Evolutionary conservation across 2,113 vertebrate genomes (phyloP).

Genomic region (Furnarius figulus): DNA sequence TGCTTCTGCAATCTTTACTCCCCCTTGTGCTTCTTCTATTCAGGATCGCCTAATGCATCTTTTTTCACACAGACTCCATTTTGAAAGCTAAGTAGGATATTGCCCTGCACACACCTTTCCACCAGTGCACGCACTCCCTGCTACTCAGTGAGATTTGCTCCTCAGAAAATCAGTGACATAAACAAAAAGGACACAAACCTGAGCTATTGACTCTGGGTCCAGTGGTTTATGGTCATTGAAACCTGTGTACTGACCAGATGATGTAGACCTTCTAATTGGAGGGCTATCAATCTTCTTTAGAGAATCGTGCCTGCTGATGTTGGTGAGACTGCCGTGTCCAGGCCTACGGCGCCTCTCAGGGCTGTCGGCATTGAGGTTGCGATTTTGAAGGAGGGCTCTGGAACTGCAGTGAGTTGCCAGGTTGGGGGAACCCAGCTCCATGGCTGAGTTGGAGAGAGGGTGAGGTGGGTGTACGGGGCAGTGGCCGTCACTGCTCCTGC

Average conservation of each 20-base stretch:
- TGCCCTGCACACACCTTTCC: not conserved
- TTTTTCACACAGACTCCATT: not conserved
- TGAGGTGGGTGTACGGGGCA: slow-evolving; percentile 88
- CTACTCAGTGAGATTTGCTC: not conserved
- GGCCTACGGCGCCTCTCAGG: slow-evolving; percentile 87
- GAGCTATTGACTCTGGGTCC: slow-evolving; percentile 97
- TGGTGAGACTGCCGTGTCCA: slow-evolving; percentile 90
- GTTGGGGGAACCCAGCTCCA: slow-evolving; percentile 86
- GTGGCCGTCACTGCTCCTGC: slow-evolving; percentile 86
- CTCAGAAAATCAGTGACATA: not conserved
- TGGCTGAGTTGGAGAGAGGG: slow-evolving; percentile 79
- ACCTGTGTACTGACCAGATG: slow-evolving; percentile 91
- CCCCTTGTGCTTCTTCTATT: not conserved
- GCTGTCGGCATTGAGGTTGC: slow-evolving; percentile 85
- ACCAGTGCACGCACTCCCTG: not conserved
- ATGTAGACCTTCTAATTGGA: slow-evolving; percentile 93
- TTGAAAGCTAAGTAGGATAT: not conserved
- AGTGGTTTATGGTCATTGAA: slow-evolving; percentile 92
- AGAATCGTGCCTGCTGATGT: slow-evolving; percentile 93
- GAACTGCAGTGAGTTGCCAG: slow-evolving; percentile 85
- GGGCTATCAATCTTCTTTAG: slow-evolving; percentile 95
- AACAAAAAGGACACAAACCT: slow-evolving; percentile 79
- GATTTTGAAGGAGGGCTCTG: slow-evolving; percentile 86
- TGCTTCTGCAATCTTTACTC: not conserved
- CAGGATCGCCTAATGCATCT: not conserved